A percentile compares a stretch with the other conserved stretches of the same genome.
Evolutionary conservation across 1,140 invertebrate species (phyloP).

Genomic region (Diabrotica virgifera): DNA sequence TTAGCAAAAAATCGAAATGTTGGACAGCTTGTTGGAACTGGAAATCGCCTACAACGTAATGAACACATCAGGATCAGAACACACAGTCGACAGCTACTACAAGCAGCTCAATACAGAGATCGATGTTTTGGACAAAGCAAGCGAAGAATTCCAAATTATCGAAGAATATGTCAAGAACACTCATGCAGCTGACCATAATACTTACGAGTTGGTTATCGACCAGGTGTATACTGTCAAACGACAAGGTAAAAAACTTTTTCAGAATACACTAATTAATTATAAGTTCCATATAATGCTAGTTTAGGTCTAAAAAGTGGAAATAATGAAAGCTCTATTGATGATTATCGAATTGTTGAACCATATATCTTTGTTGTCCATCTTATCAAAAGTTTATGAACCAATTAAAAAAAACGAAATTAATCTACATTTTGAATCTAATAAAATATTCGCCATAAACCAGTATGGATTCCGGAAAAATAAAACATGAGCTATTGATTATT

Average conservation of each 20-base stretch:
- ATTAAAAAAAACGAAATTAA: too few relatives aligned
- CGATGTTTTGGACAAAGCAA: slow-evolving; percentile 64
- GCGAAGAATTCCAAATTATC: slow-evolving; percentile 75
- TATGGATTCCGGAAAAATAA: too few relatives aligned
- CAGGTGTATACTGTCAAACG: slow-evolving; percentile 76
- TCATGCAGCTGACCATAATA: slow-evolving; percentile 79
- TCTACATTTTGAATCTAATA: too few relatives aligned
- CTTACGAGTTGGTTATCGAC: slow-evolving; percentile 73
- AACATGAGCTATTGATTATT: too few relatives aligned
- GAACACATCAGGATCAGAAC: slow-evolving; percentile 56
- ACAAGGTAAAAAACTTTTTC: slow-evolving; percentile 37
- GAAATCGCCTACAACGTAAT: slow-evolving; percentile 92
- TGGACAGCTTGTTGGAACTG: slow-evolving; percentile 90
- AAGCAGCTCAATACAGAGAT: slow-evolving; percentile 85
- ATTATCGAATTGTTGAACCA: too few relatives aligned
- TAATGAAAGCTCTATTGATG: too few relatives aligned
- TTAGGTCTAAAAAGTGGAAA: too few relatives aligned
- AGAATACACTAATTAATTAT: too few relatives aligned
- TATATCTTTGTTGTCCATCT: too few relatives aligned
- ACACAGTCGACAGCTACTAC: slow-evolving; percentile 86
- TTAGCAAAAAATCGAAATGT: slow-evolving; percentile 82
- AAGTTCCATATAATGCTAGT: too few relatives aligned
- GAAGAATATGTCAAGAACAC: slow-evolving; percentile 81
- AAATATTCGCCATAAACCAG: too few relatives aligned
- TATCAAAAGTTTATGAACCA: too few relatives aligned